A percentile compares a stretch with the other conserved stretches of the same genome.
These are phyloP conservation scores for Tetragonula clypearis DNA, from an alignment of 1,140 invertebrate species.

Conservation along the genomic window DNA sequence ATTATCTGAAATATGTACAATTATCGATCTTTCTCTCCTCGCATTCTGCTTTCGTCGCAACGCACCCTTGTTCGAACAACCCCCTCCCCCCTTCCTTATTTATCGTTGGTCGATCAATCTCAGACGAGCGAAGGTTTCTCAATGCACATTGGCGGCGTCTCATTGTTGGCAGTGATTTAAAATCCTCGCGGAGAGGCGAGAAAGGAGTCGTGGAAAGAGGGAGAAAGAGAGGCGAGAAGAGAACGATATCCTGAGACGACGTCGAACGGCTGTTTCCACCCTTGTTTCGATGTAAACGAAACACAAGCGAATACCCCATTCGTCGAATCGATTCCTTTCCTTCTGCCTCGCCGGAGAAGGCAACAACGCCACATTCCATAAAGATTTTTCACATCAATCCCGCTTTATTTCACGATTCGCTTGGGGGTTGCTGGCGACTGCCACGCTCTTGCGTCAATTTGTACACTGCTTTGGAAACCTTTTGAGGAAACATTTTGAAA, in stretches of 20 bases:
- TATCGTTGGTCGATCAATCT: neutral
- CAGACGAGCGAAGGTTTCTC: neutral
- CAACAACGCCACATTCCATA: constrained; percentile 15
- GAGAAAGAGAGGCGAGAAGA: neutral
- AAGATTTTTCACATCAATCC: constrained; percentile 28
- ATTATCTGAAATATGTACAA: neutral
- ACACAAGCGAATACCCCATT: constrained; percentile 15
- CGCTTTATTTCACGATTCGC: constrained; percentile 24
- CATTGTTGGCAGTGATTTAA: constrained; percentile 28
- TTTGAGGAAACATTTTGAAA: neutral
- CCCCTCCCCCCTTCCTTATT: neutral
- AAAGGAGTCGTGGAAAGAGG: neutral
- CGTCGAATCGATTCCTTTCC: constrained; percentile 30
- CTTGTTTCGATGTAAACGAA: constrained; percentile 39
- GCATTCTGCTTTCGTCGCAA: neutral
- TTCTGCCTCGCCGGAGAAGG: neutral
- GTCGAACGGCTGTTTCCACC: constrained; percentile 18
- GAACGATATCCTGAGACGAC: neutral
- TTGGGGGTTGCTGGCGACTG: neutral
- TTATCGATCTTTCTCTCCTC: neutral
- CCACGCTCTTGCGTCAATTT: neutral
- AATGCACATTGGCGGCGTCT: neutral
- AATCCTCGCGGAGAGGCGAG: neutral
- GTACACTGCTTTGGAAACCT: neutral
- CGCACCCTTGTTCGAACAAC: neutral